Percentiles rank a stretch among this genome's conserved stretches.
Conservation (phyloP, 2,888 invertebrate species). For the Therioaphis trifolii region DNA sequence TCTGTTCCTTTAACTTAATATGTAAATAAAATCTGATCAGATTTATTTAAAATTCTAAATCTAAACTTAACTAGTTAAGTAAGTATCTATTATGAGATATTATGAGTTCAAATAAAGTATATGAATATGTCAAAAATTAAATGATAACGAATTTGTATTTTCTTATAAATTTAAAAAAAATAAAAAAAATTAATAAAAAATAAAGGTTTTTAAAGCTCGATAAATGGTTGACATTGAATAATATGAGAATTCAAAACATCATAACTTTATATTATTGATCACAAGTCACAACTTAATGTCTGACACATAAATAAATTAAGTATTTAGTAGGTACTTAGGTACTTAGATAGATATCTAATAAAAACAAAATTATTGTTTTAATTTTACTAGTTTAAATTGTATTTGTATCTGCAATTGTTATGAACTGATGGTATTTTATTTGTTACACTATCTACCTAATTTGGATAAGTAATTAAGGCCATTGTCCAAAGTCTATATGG, state of each 20-base stretch:
- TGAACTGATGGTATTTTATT: too few relatives aligned
- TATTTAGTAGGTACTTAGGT: neutral
- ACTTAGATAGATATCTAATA: too few relatives aligned
- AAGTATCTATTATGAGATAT: too few relatives aligned
- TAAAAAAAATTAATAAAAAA: neutral
- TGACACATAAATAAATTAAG: neutral
- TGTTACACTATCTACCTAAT: too few relatives aligned
- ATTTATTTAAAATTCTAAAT: too few relatives aligned
- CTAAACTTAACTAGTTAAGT: too few relatives aligned
- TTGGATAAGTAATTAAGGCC: too few relatives aligned
- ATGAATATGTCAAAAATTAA: neutral
- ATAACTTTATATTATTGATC: neutral
- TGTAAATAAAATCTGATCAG: neutral
- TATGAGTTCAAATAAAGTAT: neutral
- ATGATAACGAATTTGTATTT: neutral
- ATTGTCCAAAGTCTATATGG: too few relatives aligned
- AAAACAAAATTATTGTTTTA: too few relatives aligned
- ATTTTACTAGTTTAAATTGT: too few relatives aligned
- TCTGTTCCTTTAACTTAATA: neutral
- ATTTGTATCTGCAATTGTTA: too few relatives aligned
- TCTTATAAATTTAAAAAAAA: neutral
- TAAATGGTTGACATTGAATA: neutral
- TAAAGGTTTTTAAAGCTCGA: neutral
- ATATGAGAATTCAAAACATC: neutral
- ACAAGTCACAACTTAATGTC: neutral